Conservation (phyloP, 2,888 invertebrate species). For the Tipula confusa region DNA sequence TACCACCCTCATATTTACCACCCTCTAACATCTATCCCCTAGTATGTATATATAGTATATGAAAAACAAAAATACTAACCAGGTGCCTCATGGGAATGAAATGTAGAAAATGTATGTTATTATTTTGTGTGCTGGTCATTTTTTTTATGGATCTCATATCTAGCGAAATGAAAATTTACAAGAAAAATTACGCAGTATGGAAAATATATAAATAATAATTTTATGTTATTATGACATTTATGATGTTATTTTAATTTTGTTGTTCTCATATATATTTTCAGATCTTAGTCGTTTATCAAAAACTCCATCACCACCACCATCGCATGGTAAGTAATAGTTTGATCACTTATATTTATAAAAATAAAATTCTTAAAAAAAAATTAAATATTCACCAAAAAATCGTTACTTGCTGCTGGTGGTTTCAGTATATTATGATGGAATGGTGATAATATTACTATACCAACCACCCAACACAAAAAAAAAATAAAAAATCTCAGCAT, state of each 20-base stretch:
- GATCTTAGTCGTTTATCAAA: slow-evolving; percentile 48
- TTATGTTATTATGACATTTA: neutral
- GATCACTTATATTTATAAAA: neutral
- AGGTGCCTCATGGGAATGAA: slow-evolving; percentile 6
- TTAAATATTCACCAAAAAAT: too few species aligned
- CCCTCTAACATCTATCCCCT: neutral
- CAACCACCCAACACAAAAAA: neutral
- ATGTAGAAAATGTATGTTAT: neutral
- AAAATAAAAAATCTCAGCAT: neutral
- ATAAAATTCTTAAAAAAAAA: too few species aligned
- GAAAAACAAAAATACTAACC: neutral
- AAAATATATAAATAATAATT: neutral
- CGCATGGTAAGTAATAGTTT: slow-evolving; percentile 34
- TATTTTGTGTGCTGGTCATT: neutral
- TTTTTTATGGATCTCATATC: neutral
- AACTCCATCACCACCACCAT: slow-evolving; percentile 47
- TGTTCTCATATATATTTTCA: slow-evolving; percentile 39
- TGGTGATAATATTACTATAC: too few species aligned
- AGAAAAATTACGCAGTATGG: neutral
- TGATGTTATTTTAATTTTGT: slow-evolving; percentile 29
- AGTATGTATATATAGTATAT: neutral
- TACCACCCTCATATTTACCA: neutral
- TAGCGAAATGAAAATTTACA: neutral
- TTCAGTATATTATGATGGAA: too few species aligned
- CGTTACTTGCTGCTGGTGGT: too few species aligned